A percentile compares a stretch with the other conserved stretches of the same genome.
These are phyloP conservation scores for Pandemis cinnamomeana DNA, from an alignment of 2,888 invertebrate species.

Conservation along the genomic window DNA sequence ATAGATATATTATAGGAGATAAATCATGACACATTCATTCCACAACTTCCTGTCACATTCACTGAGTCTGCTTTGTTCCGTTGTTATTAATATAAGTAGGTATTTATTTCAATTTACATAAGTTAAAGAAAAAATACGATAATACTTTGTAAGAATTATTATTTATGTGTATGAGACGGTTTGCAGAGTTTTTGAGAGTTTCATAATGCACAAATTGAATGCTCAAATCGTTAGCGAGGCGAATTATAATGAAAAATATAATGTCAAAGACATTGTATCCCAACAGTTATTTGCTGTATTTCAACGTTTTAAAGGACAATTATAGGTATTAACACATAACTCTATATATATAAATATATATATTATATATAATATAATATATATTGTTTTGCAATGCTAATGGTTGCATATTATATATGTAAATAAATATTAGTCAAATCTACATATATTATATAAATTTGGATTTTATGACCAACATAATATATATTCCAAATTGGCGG, in stretches of 20 bases:
- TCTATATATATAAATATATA: neutral
- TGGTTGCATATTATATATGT: conserved; percentile 4
- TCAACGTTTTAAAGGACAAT: neutral
- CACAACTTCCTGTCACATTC: neutral
- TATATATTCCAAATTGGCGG: neutral
- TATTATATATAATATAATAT: conserved; percentile 16
- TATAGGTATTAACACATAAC: neutral
- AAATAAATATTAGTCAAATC: conserved; percentile 25
- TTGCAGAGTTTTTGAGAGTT: conserved; percentile 18
- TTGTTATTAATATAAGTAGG: neutral
- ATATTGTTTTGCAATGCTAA: conserved; percentile 5
- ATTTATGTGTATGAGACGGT: neutral
- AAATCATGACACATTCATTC: conserved; percentile 1
- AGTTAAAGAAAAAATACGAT: neutral
- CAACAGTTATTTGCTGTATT: neutral
- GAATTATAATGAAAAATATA: conserved; percentile 5
- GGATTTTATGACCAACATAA: neutral
- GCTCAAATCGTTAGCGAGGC: conserved; percentile 30
- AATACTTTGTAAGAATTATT: neutral
- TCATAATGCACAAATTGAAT: conserved; percentile 28
- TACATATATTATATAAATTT: neutral
- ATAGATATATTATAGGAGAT: neutral
- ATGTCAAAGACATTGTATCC: conserved; percentile 11
- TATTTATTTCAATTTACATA: neutral
- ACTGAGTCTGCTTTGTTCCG: neutral